Percentiles rank a stretch among this genome's conserved stretches.
phyloP scores from a whole-genome alignment of 2,888 invertebrate species.

The Lochmaea capreae region DNA sequence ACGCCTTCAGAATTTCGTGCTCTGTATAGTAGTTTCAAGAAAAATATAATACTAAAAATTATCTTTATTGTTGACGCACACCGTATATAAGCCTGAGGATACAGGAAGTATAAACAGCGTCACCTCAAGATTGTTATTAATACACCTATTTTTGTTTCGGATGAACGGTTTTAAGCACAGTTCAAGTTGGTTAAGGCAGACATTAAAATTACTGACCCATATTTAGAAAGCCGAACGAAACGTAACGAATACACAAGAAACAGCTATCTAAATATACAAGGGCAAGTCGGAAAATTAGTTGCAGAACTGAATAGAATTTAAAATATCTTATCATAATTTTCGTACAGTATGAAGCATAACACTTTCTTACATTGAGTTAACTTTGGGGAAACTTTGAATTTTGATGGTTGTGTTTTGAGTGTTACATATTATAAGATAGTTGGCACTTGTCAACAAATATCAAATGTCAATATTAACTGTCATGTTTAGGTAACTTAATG shows the following conservation, averaged over 20 bases:
- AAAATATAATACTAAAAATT: no score
- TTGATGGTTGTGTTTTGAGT: no score
- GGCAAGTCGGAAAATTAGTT: background rate
- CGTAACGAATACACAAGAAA: background rate
- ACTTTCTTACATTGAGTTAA: no score
- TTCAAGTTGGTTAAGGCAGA: constrained; percentile 3
- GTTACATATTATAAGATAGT: no score
- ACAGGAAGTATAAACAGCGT: constrained; percentile 6
- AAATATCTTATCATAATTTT: no score
- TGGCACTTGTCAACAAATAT: no score
- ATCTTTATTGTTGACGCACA: background rate
- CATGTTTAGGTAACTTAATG: no score
- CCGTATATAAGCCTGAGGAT: background rate
- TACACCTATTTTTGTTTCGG: constrained; percentile 3
- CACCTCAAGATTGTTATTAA: background rate
- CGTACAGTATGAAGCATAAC: no score
- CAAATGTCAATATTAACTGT: no score
- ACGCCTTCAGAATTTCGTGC: no score
- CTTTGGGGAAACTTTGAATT: no score
- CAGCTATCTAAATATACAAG: background rate
- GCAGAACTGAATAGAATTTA: background rate
- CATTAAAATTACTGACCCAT: constrained; percentile 11
- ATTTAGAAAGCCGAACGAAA: constrained; percentile 5
- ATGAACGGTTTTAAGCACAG: constrained; percentile 10
- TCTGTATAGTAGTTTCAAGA: no score